Base-by-base conservation (phyloP, 2,888 invertebrate genomes). In the Leucozona laternaria region DNA sequence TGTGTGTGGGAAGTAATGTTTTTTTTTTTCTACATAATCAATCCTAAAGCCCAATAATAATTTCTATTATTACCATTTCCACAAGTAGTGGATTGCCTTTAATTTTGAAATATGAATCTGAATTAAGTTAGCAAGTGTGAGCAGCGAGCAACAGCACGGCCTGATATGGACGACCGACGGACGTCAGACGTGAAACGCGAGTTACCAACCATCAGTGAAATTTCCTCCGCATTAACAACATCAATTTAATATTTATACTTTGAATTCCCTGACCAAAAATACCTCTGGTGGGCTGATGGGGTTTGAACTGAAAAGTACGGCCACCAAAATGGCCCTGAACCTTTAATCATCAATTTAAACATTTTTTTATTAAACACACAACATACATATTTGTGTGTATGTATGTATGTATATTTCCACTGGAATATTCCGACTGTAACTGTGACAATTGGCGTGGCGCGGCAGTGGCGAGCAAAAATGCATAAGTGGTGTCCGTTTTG, bases 271-370 rank as follows among this genome's bases (percentile, higher is more conserved):
- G 60, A 22, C 22, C 60, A 15, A 40, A 37, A 37, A 60, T 40
- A 7, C n/a, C 37, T 40, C 15, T 53, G 15, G 11, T 25, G 25
- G 50, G 57, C 7, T 20, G 15, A 15, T n/a, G 13, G 8, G 8
- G 8, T 8, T n/a, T 20, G 11, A 11, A 34, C 17, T 10, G n/a
- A 55, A 17, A 55, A 31, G 28, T 10, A n/a, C 28, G 0, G 22
- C 53, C 53, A 53, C 53, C 1, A n/a, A 53, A 53, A 53, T 37
- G 25, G 20, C 50, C 58, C 68, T 53, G 79, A 53, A 31, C 66
- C 58, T 68, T 78, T 83, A 78, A 68, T 78, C 78, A 71, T 78
- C 71, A 71, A 62, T 71, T 71, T 62, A 62, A 71, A 62, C 43
- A 68, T 73, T 68, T 60, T 73, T 68, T 60, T 40, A 22, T 60